A percentile compares a stretch with the other conserved stretches of the same genome.
Conservation (phyloP, 2,797 vertebrate species). For the Poeciliopsis turneri region DNA sequence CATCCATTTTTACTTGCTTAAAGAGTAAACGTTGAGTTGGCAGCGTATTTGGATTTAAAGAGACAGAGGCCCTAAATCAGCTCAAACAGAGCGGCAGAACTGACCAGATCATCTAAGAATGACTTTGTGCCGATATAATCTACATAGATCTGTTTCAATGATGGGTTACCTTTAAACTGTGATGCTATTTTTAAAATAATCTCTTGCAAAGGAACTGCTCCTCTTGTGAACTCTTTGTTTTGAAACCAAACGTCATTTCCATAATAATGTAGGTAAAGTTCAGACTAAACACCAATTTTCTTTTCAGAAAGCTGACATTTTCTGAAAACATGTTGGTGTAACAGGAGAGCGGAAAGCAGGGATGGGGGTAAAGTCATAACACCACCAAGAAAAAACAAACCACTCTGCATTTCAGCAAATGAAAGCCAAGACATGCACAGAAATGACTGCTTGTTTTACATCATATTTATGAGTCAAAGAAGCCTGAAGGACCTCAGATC, state of each 20-base stretch:
- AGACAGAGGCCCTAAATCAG: too few relatives aligned
- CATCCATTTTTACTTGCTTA: too few relatives aligned
- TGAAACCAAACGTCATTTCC: neutral
- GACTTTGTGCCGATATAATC: too few relatives aligned
- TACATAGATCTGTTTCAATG: neutral
- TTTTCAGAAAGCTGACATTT: neutral
- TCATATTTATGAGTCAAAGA: neutral
- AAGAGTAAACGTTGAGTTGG: too few relatives aligned
- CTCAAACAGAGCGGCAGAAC: too few relatives aligned
- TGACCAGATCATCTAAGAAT: too few relatives aligned
- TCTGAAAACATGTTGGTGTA: constrained; percentile 5
- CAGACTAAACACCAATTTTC: constrained; percentile 7
- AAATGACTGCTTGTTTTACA: neutral
- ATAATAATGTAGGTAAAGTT: neutral
- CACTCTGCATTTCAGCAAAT: neutral
- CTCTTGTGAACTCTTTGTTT: constrained; percentile 1
- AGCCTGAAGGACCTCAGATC: neutral
- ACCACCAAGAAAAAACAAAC: neutral
- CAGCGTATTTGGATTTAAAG: too few relatives aligned
- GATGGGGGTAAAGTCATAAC: neutral
- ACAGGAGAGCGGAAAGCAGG: neutral
- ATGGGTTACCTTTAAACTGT: neutral
- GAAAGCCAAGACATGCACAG: neutral
- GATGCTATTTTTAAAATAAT: neutral
- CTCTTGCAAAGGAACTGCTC: neutral